phyloP scores from a whole-genome alignment of 2,888 invertebrate genomes.

The Cryptosula pallasiana region DNA sequence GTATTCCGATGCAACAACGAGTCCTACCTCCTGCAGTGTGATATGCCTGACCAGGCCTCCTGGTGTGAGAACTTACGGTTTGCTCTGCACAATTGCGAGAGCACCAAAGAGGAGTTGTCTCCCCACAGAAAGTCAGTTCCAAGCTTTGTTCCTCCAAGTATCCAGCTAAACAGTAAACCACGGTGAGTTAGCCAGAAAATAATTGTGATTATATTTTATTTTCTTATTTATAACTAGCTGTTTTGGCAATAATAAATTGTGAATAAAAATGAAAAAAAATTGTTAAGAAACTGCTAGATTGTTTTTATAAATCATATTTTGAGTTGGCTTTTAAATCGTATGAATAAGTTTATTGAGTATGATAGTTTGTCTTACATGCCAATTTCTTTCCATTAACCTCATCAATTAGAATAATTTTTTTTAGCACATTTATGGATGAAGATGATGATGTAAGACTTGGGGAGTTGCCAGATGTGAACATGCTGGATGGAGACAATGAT shows the following conservation, averaged over 20 bases:
- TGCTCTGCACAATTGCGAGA: slow-evolving; percentile 15
- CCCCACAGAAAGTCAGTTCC: not conserved
- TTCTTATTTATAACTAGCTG: too few relatives aligned
- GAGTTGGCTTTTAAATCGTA: too few relatives aligned
- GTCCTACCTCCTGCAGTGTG: slow-evolving; percentile 6
- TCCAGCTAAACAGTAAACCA: not conserved
- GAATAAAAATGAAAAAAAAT: too few relatives aligned
- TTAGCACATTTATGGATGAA: not conserved
- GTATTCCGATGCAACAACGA: slow-evolving; percentile 20
- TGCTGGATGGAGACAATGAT: not conserved
- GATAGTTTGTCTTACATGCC: too few relatives aligned
- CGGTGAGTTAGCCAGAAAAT: too few relatives aligned
- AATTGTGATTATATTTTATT: too few relatives aligned
- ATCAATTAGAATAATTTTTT: too few relatives aligned
- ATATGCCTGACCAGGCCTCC: not conserved
- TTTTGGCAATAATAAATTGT: too few relatives aligned
- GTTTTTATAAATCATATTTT: too few relatives aligned
- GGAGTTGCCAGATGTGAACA: not conserved
- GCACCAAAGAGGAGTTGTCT: not conserved
- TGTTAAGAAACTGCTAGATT: too few relatives aligned
- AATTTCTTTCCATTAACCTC: too few relatives aligned
- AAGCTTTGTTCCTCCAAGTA: not conserved
- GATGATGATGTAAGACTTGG: not conserved
- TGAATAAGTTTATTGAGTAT: too few relatives aligned
- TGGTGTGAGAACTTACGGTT: slow-evolving; percentile 13